phyloP scores from a whole-genome alignment of 2,113 vertebrate species.

The Chloroceryle aenea region DNA sequence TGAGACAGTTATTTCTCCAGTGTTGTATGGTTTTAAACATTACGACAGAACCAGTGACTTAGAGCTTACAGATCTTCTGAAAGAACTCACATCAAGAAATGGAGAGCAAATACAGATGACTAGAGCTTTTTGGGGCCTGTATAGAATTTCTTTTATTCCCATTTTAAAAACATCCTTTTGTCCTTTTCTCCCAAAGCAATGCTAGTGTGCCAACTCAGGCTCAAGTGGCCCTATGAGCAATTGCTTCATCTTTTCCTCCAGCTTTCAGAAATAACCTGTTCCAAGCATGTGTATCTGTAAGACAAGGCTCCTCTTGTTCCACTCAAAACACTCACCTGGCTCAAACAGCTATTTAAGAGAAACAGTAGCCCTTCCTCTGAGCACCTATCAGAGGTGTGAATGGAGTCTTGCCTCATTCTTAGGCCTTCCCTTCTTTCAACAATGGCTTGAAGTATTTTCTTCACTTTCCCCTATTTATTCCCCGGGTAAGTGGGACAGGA shows the following conservation, averaged over 20 bases:
- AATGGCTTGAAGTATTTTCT: neutral
- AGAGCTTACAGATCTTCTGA: neutral
- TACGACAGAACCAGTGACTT: neutral
- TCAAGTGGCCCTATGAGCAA: neutral
- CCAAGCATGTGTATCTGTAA: neutral
- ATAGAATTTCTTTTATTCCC: neutral
- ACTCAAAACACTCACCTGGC: neutral
- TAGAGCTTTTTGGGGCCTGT: neutral
- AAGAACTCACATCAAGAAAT: neutral
- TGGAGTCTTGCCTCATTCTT: neutral
- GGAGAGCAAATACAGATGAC: neutral
- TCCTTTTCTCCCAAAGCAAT: neutral
- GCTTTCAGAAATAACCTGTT: neutral
- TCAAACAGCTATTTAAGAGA: neutral
- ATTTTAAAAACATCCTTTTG: neutral
- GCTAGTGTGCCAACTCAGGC: neutral
- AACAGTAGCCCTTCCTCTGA: neutral
- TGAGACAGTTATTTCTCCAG: neutral
- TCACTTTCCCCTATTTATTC: neutral
- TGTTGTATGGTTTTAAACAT: neutral
- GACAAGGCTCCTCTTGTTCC: neutral
- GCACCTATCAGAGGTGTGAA: neutral
- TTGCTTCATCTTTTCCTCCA: neutral
- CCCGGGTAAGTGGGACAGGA: neutral
- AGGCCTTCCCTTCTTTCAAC: neutral